phyloP scores from a whole-genome alignment of 2,888 invertebrate species.

The Nephrotoma flavescens region DNA sequence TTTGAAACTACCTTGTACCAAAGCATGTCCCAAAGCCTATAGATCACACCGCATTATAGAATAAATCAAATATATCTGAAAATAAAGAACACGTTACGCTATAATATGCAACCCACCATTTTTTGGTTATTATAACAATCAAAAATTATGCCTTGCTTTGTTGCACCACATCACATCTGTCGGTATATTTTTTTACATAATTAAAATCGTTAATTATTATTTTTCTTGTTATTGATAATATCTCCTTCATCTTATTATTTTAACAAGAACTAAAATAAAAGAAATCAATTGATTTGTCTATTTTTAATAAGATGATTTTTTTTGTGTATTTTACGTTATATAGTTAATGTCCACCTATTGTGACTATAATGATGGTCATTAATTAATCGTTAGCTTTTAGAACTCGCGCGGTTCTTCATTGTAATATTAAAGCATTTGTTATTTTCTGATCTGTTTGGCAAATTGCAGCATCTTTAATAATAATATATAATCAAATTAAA shows the following conservation, averaged over 20 bases:
- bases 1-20: background rate
- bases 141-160: background rate
- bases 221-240: background rate
- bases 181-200: background rate
- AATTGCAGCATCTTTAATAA: background rate
- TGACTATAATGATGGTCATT: background rate
- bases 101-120: background rate
- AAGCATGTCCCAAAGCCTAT: background rate
- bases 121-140: background rate
- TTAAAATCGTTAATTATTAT: background rate
- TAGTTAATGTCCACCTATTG: background rate
- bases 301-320: background rate
- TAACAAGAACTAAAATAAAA: background rate
- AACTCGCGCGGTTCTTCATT: background rate
- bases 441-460: background rate
- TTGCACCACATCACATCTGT: background rate
- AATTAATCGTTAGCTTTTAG: background rate
- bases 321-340: background rate
- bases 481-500: background rate
- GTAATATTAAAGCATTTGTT: background rate
- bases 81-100: background rate
- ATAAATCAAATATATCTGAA: background rate
- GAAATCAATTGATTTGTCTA: background rate
- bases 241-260: background rate
- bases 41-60: background rate